Evolutionary conservation across 2,888 invertebrate genomes (phyloP), one percentile per base, ranked within the genome.

Genomic region (Phlogophora meticulosa): DNA sequence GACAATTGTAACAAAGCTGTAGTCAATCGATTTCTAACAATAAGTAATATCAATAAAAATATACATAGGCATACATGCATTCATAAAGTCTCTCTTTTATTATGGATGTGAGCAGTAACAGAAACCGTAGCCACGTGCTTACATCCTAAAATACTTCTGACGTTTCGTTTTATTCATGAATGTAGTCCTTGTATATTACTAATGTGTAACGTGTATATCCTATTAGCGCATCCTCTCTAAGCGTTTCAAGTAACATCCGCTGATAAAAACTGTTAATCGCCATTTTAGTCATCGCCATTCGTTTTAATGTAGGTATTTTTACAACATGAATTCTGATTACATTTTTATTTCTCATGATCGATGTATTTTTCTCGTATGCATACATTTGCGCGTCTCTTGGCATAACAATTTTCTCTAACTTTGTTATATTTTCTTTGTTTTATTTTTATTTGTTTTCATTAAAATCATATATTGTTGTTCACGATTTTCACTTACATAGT

Each of bases 1-100:
- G 34, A 28, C 64, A 52, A 72, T 63, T 24, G 59, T 69, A 60
- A 60, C 36, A 15, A 65, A 52, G 15, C 45, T 56, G 17, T 48
- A 7, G 1, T 28, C 34, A 17, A 56, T 57, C 17, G 15, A 43
- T 64, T 72, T 51, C 0, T 24, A 43, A 69, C 70, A 70, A 68
- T 69, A 15, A 42, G 42, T 43, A 43, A 59, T 28, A 5, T 69
- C 32, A 43, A 43, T 43, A 43, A 17, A 42, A 38, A 32, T 17
- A 10, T 32, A 22, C 9, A 15, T 1, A 28, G 20, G 15, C 40
- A n/a, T 22, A 10, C 10, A 43, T 2, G 7, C 34, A 22, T 56
- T 28, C 13, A 42, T 13, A 13, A 53, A 22, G 1, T 34, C 17
- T 7, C 7, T 52, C 11, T 52, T 51, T 10, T 42, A 4, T 2